Base-by-base conservation (phyloP, 2,113 vertebrate genomes). In the Grammomys dolichurus region DNA sequence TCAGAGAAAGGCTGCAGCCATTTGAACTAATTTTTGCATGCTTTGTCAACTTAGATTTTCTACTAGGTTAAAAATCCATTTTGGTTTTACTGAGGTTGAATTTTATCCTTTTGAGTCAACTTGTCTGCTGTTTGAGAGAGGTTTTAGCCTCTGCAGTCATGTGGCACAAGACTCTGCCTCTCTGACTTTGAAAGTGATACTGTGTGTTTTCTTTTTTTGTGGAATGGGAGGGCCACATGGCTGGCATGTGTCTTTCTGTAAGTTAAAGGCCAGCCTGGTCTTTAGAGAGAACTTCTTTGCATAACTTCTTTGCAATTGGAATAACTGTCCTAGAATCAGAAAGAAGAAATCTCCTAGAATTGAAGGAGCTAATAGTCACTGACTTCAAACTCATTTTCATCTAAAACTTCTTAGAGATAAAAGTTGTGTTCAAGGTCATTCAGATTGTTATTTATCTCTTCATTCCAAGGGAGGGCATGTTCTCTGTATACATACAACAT, bases 31-130 rank as follows among this genome's bases (percentile, higher is more conserved):
- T 95, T 97, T 96, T 94, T 96, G 94, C 72, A 89, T 67, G 77
- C 76, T 93, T 94, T 96, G 85, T 96, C 89, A 93, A 36, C 90
- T 97, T 95, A 96, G 51, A 95, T 98, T 97, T 96, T 97, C 95
- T 97, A 80, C 69, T 54, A 36, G 40, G 81, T 86, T 97, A 87
- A 87, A 91, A 98, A 98, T 96, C 40, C 0, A 24, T 90, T 97
- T 98, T 92, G 94, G 33, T 95, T 98, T 95, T 36, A 63, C 92
- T 93, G 91, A 58, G 93, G 80, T 85, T 93, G 56, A 56, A 26
- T 92, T 96, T 97, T 96, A 95, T 78, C 89, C 92, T 98, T 87
- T 95, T 95, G 94, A 48, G 48, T 4, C 89, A 96, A 40, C 72
- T 63, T 96, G 97, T 89, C 90, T 20, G 58, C 69, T 97, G 80